Conservation (phyloP, 2,888 invertebrate genomes). For the Drosophila rubida region DNA sequence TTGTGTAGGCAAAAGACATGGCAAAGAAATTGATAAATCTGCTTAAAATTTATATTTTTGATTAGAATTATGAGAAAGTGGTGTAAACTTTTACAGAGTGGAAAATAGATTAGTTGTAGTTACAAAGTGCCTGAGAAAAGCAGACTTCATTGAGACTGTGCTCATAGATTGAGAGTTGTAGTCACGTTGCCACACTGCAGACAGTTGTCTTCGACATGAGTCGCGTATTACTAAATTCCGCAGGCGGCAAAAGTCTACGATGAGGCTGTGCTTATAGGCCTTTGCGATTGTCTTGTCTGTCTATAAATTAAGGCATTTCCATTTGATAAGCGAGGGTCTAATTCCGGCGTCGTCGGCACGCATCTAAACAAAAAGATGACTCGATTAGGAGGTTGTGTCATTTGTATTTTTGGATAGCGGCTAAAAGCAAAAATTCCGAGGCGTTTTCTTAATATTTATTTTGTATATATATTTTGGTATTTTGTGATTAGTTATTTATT, state of each 20-base stretch:
- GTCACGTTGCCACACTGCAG: background rate
- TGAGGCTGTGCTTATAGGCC: background rate
- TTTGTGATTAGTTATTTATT: conserved; percentile 36
- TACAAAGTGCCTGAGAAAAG: no score
- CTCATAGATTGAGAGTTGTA: no score
- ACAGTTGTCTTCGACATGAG: background rate
- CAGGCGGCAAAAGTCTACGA: background rate
- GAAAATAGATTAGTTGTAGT: no score
- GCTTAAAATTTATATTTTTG: background rate
- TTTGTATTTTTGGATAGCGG: conserved; percentile 44
- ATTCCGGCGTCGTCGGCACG: conserved; percentile 30
- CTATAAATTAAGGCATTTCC: conserved; percentile 66
- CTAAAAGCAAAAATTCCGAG: conserved; percentile 69
- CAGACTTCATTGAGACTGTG: no score
- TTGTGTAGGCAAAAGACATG: background rate
- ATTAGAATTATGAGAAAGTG: no score
- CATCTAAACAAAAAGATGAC: conserved; percentile 49
- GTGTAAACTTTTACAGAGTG: no score
- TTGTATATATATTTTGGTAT: conserved; percentile 2
- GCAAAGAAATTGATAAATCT: background rate
- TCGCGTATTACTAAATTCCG: conserved; percentile 7
- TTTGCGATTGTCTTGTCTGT: conserved; percentile 19
- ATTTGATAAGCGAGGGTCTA: conserved; percentile 53
- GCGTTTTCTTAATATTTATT: conserved; percentile 10
- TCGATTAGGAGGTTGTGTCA: conserved; percentile 60